Evolutionary conservation across 2,797 vertebrate genomes (phyloP).

Genomic region (Microcaecilia unicolor): DNA sequence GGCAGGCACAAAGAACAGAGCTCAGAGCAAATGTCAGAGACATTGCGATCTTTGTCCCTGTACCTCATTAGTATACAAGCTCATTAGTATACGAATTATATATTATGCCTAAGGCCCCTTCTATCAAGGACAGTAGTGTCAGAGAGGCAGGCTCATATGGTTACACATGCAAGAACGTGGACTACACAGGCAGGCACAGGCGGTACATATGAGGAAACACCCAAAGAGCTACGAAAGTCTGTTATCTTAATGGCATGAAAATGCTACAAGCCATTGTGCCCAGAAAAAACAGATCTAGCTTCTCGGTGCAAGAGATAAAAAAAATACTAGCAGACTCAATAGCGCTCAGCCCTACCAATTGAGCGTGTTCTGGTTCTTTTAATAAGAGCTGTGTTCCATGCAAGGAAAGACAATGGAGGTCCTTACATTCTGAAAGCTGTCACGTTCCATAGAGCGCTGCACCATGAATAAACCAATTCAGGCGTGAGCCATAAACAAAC

Average conservation of each 20-base stretch:
- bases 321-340: conserved; percentile 22
- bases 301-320: conserved; percentile 3
- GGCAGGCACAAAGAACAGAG: conserved; percentile 17
- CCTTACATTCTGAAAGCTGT: conserved; percentile 46
- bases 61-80: conserved; percentile 20
- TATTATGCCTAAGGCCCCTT: conserved; percentile 24
- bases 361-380: conserved; percentile 12
- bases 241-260: conserved; percentile 20
- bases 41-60: conserved; percentile 11
- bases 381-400: conserved; percentile 17
- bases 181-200: conserved; percentile 13
- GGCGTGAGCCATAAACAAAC: conserved; percentile 38
- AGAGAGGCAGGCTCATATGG: conserved; percentile 27
- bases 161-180: conserved; percentile 20
- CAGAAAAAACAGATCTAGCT: conserved; percentile 24
- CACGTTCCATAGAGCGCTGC: conserved; percentile 53
- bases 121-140: conserved; percentile 12
- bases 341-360: conserved; percentile 4
- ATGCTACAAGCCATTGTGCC: conserved; percentile 17
- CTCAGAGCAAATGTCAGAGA: conserved; percentile 35
- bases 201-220: conserved; percentile 8
- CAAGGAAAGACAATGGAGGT: conserved; percentile 51
- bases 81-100: conserved; percentile 36
- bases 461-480: conserved; percentile 41
- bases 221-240: conserved; percentile 8